phyloP scores from a whole-genome alignment of 1,140 invertebrate species.

The Sinella curviseta region DNA sequence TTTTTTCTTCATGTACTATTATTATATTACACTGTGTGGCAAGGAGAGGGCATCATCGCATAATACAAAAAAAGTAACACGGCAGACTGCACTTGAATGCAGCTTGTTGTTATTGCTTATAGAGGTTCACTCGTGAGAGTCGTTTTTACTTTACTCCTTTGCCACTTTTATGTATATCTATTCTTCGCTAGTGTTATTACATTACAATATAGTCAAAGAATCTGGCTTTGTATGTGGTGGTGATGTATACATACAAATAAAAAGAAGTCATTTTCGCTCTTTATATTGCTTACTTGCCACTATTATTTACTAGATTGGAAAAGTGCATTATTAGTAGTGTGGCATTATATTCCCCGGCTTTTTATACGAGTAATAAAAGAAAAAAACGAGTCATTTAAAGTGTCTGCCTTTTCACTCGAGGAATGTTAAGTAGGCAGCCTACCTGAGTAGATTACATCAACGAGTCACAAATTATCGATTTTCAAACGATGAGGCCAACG shows the following conservation, averaged over 20 bases:
- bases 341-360: not conserved
- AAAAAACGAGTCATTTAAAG: constrained; percentile 20
- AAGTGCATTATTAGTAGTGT: too few species aligned
- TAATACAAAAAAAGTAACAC: not conserved
- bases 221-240: too few species aligned
- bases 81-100: not conserved
- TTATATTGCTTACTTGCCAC: too few species aligned
- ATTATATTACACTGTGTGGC: too few species aligned
- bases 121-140: not conserved
- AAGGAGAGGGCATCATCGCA: not conserved
- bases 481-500: too few species aligned
- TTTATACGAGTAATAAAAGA: not conserved
- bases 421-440: constrained; percentile 7
- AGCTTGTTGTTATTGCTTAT: not conserved
- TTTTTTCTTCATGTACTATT: not conserved
- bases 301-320: not conserved
- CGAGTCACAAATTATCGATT: constrained; percentile 15
- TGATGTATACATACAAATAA: too few species aligned
- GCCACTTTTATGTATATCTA: not conserved
- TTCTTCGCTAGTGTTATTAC: not conserved
- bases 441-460: constrained; percentile 2
- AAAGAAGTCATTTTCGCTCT: too few species aligned
- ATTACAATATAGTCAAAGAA: not conserved
- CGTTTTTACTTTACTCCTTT: too few species aligned
- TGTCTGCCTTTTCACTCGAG: constrained; percentile 10